Conservation (phyloP, 2,888 invertebrate genomes). For the Bruchidius siliquastri region DNA sequence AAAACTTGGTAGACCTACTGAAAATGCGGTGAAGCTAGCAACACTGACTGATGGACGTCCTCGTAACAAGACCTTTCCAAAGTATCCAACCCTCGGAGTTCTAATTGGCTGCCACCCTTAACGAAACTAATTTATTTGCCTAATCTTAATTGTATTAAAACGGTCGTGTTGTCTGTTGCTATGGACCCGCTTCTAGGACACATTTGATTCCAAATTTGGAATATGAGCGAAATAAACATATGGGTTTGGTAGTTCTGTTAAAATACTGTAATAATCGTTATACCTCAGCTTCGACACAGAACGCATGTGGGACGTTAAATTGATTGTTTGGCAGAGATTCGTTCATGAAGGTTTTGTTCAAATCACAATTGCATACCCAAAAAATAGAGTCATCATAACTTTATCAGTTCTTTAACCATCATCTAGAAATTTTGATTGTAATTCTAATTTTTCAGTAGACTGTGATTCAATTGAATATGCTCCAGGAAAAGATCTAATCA, state of each 20-base stretch:
- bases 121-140: slow-evolving; percentile 21
- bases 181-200: neutral
- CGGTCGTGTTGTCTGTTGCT: slow-evolving; percentile 3
- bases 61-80: neutral
- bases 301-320: no score
- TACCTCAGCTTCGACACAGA: no score
- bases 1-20: neutral
- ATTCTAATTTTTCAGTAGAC: no score
- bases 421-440: no score
- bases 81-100: neutral
- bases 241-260: neutral
- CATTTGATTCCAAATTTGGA: neutral
- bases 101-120: slow-evolving; percentile 20
- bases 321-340: no score
- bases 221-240: neutral
- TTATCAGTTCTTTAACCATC: no score
- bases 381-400: no score
- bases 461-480: no score
- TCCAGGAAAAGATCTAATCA: no score
- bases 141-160: slow-evolving; percentile 16
- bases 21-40: neutral
- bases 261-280: neutral
- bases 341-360: no score
- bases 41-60: neutral
- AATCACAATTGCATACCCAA: no score